phyloP scores from a whole-genome alignment of 2,113 vertebrate species.

The Macroglossus sobrinus region DNA sequence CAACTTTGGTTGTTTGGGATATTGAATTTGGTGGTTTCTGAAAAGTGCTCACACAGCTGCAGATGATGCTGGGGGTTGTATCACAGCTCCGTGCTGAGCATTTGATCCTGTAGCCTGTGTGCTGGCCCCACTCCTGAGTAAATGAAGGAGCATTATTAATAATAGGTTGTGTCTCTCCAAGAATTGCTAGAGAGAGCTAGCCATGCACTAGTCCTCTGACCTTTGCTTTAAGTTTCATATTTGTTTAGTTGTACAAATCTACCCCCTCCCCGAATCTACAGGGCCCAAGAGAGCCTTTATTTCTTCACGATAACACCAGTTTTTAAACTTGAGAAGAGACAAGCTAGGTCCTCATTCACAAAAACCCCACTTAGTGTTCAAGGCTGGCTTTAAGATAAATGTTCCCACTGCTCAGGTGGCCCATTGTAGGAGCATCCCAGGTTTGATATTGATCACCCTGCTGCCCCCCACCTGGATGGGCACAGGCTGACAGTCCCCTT shows the following conservation, averaged over 20 bases:
- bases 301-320: neutral
- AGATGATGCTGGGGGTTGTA: neutral
- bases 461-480: neutral
- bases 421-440: neutral
- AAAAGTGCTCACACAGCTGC: neutral
- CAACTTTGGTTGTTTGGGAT: neutral
- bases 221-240: neutral
- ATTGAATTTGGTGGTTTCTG: constrained; percentile 44
- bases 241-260: neutral
- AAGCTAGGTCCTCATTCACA: neutral
- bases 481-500: neutral
- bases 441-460: neutral
- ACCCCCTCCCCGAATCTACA: neutral
- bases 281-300: neutral
- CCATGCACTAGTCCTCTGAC: neutral
- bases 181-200: neutral
- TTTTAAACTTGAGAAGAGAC: neutral
- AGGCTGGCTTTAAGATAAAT: neutral
- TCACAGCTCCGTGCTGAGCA: neutral
- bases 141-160: neutral
- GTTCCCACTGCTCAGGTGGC: neutral
- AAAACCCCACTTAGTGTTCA: neutral
- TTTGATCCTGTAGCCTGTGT: neutral
- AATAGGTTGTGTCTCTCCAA: neutral
- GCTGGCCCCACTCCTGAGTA: neutral